Conservation (phyloP, 2,888 invertebrate genomes). For the Machimus rusticus region DNA sequence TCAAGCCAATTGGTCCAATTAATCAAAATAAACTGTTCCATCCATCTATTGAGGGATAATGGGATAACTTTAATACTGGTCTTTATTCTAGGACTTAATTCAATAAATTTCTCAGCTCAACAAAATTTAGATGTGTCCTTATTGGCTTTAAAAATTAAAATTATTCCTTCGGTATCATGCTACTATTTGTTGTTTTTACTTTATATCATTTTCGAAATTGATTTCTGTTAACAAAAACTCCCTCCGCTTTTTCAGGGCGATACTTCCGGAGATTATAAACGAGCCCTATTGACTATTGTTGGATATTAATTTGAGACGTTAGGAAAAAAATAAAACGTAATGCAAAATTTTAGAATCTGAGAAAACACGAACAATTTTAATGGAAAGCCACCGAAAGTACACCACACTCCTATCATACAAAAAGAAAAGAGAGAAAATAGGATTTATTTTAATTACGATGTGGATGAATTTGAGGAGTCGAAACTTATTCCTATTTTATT, state of each 20-base stretch:
- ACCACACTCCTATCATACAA: neutral
- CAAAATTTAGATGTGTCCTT: neutral
- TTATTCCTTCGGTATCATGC: neutral
- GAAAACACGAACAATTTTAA: neutral
- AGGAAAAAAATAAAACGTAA: neutral
- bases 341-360: conserved; percentile 3
- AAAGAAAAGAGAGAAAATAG: neutral
- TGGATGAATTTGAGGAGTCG: neutral
- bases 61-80: neutral
- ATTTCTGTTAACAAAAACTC: conserved; percentile 2
- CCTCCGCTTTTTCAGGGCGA: conserved; percentile 75
- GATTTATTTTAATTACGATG: neutral
- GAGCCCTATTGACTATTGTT: conserved; percentile 85
- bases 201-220: neutral
- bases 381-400: conserved; percentile 42
- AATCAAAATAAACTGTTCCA: neutral
- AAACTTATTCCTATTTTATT: neutral
- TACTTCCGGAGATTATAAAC: conserved; percentile 93
- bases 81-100: neutral
- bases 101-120: neutral
- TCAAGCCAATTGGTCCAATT: neutral
- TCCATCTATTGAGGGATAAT: neutral
- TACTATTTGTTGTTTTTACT: neutral
- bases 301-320: conserved; percentile 58
- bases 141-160: neutral